These are phyloP conservation scores for Caiman crocodilus DNA, from an alignment of 2,797 vertebrate genomes.

Conservation along the genomic window DNA sequence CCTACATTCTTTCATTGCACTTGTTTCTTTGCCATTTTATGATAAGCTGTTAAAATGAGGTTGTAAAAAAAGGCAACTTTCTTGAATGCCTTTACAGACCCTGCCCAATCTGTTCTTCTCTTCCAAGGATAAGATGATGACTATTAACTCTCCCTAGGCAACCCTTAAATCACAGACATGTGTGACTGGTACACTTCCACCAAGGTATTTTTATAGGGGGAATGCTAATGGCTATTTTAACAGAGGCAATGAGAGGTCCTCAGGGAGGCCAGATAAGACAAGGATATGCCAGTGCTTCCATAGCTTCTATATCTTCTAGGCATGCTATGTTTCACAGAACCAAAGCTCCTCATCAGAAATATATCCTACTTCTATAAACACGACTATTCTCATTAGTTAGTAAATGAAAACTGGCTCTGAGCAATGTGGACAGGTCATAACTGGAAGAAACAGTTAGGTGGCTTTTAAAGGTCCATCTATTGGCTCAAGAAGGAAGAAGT, in stretches of 20 bases:
- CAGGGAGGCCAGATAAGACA: neutral
- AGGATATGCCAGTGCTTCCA: neutral
- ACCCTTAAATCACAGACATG: neutral
- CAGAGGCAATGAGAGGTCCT: neutral
- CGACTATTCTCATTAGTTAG: neutral
- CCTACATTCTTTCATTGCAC: constrained; percentile 2
- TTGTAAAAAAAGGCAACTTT: constrained; percentile 29
- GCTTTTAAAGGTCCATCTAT: neutral
- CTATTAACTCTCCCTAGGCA: neutral
- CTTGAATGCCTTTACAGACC: neutral
- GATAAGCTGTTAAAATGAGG: constrained; percentile 48
- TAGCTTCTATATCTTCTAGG: no score
- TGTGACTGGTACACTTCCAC: constrained; percentile 9
- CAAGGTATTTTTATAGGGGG: neutral
- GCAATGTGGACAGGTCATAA: neutral
- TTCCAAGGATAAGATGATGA: constrained; percentile 28
- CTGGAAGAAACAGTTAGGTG: neutral
- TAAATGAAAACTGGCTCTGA: neutral
- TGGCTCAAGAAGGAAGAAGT: neutral
- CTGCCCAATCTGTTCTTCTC: constrained; percentile 2
- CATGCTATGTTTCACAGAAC: no score
- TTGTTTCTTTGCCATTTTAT: constrained; percentile 26
- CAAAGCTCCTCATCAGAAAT: no score
- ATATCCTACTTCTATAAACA: no score
- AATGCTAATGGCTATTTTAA: constrained; percentile 4